Evolutionary conservation across 2,113 vertebrate species (phyloP).

Genomic region (Grammomys dolichurus): DNA sequence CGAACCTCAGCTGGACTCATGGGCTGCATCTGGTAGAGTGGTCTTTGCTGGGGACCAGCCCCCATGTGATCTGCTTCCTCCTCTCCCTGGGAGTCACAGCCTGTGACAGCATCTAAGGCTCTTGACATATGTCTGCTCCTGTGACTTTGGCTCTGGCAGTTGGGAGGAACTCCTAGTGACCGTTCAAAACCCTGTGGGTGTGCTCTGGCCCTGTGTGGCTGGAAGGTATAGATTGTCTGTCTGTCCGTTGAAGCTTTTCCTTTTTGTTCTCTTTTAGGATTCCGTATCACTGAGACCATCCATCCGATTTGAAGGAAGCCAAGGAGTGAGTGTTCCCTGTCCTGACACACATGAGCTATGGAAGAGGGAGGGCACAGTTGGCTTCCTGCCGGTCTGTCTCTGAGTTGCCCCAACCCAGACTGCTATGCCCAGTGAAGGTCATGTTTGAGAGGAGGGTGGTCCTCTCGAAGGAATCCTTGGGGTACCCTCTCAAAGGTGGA

Average conservation of each 20-base stretch:
- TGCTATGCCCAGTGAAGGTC: neutral
- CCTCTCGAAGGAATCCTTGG: neutral
- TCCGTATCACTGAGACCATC: slow-evolving; percentile 90
- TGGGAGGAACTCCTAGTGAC: neutral
- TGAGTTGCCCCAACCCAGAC: neutral
- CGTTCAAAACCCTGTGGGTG: neutral
- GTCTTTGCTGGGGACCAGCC: neutral
- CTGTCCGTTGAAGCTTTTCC: neutral
- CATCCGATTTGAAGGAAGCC: slow-evolving; percentile 96
- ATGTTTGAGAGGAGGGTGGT: neutral
- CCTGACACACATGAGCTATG: neutral
- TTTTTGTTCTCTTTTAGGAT: slow-evolving; percentile 85
- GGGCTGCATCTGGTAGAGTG: neutral
- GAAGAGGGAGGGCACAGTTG: neutral
- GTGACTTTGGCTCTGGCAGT: neutral
- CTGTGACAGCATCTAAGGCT: neutral
- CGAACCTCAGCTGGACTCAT: neutral
- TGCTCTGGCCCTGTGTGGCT: neutral
- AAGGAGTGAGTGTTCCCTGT: slow-evolving; percentile 93
- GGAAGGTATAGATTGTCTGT: neutral
- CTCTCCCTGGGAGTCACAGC: neutral
- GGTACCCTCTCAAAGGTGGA: neutral
- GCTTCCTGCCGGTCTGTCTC: neutral
- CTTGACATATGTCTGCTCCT: neutral
- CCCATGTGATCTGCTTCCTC: neutral